These are phyloP conservation scores for Orius insidiosus DNA, from an alignment of 1,140 invertebrate genomes.

Conservation along the genomic window DNA sequence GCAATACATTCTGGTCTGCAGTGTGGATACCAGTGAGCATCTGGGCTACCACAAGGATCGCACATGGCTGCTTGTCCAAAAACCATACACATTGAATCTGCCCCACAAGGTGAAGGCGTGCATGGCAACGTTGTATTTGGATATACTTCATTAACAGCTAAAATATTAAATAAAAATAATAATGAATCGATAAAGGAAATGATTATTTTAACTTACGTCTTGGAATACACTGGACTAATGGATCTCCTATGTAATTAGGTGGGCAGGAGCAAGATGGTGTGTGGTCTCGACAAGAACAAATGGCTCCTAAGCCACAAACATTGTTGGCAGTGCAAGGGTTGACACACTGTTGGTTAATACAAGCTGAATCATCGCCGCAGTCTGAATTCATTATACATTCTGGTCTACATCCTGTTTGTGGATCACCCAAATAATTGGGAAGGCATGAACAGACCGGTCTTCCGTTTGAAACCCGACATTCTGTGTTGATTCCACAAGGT, in stretches of 20 bases:
- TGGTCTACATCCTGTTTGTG: slow-evolving; percentile 50
- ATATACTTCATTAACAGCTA: slow-evolving; percentile 18
- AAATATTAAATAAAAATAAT: slow-evolving; percentile 5
- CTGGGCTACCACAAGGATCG: slow-evolving; percentile 48
- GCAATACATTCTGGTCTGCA: slow-evolving; percentile 61
- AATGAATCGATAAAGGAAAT: too few relatives aligned
- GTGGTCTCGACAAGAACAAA: slow-evolving; percentile 55
- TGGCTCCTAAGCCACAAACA: slow-evolving; percentile 56
- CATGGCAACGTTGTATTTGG: slow-evolving; percentile 48
- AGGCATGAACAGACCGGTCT: slow-evolving; percentile 59
- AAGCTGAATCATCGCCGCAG: slow-evolving; percentile 52
- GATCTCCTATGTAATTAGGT: slow-evolving; percentile 59
- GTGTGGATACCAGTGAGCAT: slow-evolving; percentile 43
- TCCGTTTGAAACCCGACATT: slow-evolving; percentile 47
- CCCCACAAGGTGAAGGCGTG: slow-evolving; percentile 55
- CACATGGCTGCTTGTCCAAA: slow-evolving; percentile 59
- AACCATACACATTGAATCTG: slow-evolving; percentile 45
- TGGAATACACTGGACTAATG: slow-evolving; percentile 53
- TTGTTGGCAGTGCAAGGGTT: slow-evolving; percentile 54
- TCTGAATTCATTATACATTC: slow-evolving; percentile 63
- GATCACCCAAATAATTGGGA: slow-evolving; percentile 51
- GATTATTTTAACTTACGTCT: slow-evolving; percentile 37
- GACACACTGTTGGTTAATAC: slow-evolving; percentile 51
- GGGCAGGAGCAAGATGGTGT: slow-evolving; percentile 57
- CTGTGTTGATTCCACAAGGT: slow-evolving; percentile 60